These are phyloP conservation scores for Phortica okadai DNA, from an alignment of 2,888 invertebrate species.

Conservation along the genomic window DNA sequence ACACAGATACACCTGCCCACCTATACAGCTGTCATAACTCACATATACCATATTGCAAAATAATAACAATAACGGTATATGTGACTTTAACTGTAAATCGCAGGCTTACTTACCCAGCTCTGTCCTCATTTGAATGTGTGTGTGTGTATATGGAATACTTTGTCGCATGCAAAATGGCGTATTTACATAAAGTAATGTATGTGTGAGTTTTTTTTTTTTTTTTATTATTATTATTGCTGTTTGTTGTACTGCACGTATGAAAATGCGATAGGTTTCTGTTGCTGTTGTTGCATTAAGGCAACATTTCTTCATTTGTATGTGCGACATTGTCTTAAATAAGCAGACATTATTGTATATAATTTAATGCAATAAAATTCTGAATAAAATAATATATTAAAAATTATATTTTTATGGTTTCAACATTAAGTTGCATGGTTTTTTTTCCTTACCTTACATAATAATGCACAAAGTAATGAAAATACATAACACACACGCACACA, in stretches of 20 bases:
- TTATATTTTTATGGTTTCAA: slow-evolving; percentile 1
- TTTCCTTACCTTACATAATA: background rate
- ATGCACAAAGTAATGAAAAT: slow-evolving; percentile 15
- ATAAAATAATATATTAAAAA: background rate
- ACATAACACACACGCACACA: background rate
- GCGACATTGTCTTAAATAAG: no score
- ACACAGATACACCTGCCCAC: slow-evolving; percentile 2
- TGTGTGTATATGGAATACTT: slow-evolving; percentile 7
- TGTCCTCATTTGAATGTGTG: slow-evolving; percentile 2
- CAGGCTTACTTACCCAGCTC: background rate
- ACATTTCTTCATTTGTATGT: no score
- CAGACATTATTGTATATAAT: no score
- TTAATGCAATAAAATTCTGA: no score
- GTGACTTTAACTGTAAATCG: slow-evolving; percentile 6
- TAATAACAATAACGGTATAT: slow-evolving; percentile 29
- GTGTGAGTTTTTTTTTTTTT: slow-evolving; percentile 2
- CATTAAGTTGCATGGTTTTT: background rate
- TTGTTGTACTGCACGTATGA: no score
- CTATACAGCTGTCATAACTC: slow-evolving; percentile 11
- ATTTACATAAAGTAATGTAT: slow-evolving; percentile 18
- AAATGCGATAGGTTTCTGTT: background rate
- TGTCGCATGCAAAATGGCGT: slow-evolving; percentile 19
- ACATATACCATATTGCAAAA: slow-evolving; percentile 15
- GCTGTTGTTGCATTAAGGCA: no score
- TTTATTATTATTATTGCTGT: background rate